These are phyloP conservation scores for Chaunax sp. DNA, from an alignment of 2,797 vertebrate species.

Conservation along the genomic window DNA sequence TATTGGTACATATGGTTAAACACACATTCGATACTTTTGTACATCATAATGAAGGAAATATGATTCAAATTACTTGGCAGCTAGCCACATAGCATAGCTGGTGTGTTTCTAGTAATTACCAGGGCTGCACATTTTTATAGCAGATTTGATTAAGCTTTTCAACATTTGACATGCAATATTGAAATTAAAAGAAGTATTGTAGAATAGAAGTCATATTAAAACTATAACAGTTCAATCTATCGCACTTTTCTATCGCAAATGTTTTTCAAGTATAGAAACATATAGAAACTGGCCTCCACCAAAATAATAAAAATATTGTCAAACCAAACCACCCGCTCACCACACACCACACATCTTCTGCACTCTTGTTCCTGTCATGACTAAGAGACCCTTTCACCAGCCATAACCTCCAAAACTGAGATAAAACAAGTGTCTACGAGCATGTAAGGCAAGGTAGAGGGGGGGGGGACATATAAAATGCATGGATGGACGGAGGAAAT, in stretches of 20 bases:
- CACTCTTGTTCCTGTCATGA: background rate
- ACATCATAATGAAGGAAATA: conserved; percentile 12
- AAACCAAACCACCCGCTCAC: conserved; percentile 17
- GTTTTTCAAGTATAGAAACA: too few species aligned
- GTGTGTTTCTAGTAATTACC: background rate
- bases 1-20: conserved; percentile 2
- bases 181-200: too few species aligned
- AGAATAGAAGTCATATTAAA: too few species aligned
- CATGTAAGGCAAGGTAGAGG: conserved; percentile 16
- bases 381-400: background rate
- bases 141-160: background rate
- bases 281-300: background rate
- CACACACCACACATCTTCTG: conserved; percentile 8
- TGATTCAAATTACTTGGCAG: background rate
- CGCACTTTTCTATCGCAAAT: background rate
- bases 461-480: conserved; percentile 16
- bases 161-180: too few species aligned
- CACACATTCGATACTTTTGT: conserved; percentile 8
- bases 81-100: background rate
- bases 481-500: conserved; percentile 2
- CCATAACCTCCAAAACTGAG: conserved; percentile 19
- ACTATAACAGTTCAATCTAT: background rate
- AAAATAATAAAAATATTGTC: conserved; percentile 19
- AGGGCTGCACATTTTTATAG: background rate
- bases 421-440: conserved; percentile 9